These are phyloP conservation scores for Campopleginae sp. DNA, from an alignment of 2,888 invertebrate genomes.

Conservation along the genomic window DNA sequence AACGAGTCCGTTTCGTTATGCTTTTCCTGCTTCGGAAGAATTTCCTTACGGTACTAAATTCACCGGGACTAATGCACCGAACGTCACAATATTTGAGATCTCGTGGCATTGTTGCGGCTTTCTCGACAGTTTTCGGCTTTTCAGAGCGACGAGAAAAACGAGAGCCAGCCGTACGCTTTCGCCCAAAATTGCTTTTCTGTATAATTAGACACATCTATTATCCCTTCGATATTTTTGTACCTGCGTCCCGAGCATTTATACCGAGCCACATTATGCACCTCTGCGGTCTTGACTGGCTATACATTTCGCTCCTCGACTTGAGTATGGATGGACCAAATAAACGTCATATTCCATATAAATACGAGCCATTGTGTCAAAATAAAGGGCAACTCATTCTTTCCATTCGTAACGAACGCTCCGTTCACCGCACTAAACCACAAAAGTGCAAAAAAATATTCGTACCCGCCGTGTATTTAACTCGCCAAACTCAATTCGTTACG, in stretches of 20 bases:
- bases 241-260: background rate
- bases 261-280: background rate
- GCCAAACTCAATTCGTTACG: slow-evolving; percentile 27
- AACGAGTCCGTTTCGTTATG: slow-evolving; percentile 61
- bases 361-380: slow-evolving; percentile 28
- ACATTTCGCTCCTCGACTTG: background rate
- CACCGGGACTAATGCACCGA: slow-evolving; percentile 56
- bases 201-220: slow-evolving; percentile 61
- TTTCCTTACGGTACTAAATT: slow-evolving; percentile 45
- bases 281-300: slow-evolving; percentile 11
- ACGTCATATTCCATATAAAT: slow-evolving; percentile 35
- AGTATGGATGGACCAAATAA: slow-evolving; percentile 5
- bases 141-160: slow-evolving; percentile 5
- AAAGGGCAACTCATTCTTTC: slow-evolving; percentile 42
- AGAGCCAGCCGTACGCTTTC: slow-evolving; percentile 47
- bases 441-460: slow-evolving; percentile 38
- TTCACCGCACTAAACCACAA: slow-evolving; percentile 27
- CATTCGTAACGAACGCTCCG: slow-evolving; percentile 17
- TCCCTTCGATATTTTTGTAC: slow-evolving; percentile 31
- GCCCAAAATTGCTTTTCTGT: slow-evolving; percentile 57
- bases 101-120: slow-evolving; percentile 64
- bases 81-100: slow-evolving; percentile 68
- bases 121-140: slow-evolving; percentile 30
- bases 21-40: slow-evolving; percentile 52
- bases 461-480: slow-evolving; percentile 19